Base-by-base conservation (phyloP, 2,797 vertebrate species). In the Coracias cyanogaster region DNA sequence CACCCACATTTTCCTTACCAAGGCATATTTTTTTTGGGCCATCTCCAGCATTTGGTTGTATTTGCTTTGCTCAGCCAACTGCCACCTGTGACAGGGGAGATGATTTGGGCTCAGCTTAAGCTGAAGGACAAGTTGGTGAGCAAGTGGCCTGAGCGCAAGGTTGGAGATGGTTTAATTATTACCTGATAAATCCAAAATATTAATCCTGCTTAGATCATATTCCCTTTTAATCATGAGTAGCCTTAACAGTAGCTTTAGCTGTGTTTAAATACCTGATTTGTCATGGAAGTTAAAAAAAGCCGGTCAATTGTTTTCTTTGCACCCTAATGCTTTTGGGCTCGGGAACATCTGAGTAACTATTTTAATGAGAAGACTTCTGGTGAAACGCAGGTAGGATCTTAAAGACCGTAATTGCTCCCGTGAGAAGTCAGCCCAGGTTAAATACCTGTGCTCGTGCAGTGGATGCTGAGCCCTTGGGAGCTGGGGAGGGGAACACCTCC, bases 341-440 rank as follows among this genome's bases (percentile, higher is more conserved):
- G 19, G 92, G 90, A 97, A 93, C 87, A 92, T 87, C 89, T 95
- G 92, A 96, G 89, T 90, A 97, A 91, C 90, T 89, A 21, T 82
- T 92, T 97, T 96, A 97, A 97, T 89, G 95, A 97, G 95, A 94
- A 90, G 92, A 55, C 29, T 95, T 96, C 96, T 95, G 86, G 78
- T 95, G 91, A 97, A 94, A 80, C 13, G 33, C 51, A 92, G 96
- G 95, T 97, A 91, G 91, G 84, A 92, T 93, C 92, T 95, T 96
- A 88, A 95, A 97, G 88, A 64, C 91, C 97, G 95, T 82, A 97
- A 96, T 64, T 96, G 95, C 81, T 98, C 82, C 95, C 26, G 6
- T 70, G 97, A 95, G 97, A 89, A 96, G 86, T 86, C 93, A 93
- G 92, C 88, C 94, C 96, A 94, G 94, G 92, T 90, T 81, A 96